Percentiles rank a stretch among this genome's conserved stretches.
phyloP scores from a whole-genome alignment of 2,797 vertebrate genomes.

The Meda fulgida region DNA sequence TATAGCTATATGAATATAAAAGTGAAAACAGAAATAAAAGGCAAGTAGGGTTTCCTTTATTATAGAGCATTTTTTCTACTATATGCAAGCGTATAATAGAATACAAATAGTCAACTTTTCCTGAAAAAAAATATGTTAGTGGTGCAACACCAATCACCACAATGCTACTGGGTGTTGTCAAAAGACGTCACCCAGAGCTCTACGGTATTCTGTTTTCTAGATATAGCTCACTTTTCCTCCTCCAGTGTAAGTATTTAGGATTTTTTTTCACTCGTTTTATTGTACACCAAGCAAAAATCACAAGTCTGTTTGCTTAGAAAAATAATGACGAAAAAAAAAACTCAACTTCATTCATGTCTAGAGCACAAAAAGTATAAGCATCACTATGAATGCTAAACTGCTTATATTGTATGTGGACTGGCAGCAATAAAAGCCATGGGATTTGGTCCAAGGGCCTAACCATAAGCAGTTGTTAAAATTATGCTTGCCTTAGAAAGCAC shows the following conservation, averaged over 20 bases:
- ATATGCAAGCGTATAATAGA: not conserved
- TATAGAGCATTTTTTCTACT: not conserved
- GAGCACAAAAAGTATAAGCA: not conserved
- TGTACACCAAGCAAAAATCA: not conserved
- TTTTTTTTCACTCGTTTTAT: not conserved
- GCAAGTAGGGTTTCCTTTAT: not conserved
- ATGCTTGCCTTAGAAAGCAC: not conserved
- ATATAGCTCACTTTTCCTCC: not conserved
- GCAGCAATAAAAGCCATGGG: not conserved
- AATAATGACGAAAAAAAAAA: not conserved
- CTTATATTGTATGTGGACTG: not conserved
- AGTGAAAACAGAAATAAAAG: not conserved
- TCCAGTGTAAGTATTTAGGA: not conserved
- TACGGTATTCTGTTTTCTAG: not conserved
- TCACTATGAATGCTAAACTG: not conserved
- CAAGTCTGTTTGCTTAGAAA: not conserved
- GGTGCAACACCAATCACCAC: not conserved
- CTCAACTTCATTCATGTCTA: not conserved
- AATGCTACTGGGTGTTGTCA: not conserved
- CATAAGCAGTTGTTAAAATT: not conserved
- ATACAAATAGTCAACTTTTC: too few species aligned
- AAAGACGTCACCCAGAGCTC: not conserved
- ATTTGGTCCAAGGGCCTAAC: not conserved
- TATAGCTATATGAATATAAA: not conserved
- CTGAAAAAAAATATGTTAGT: too few species aligned